Evolutionary conservation across 2,797 vertebrate genomes (phyloP).

Genomic region (Coregonus sp.): DNA sequence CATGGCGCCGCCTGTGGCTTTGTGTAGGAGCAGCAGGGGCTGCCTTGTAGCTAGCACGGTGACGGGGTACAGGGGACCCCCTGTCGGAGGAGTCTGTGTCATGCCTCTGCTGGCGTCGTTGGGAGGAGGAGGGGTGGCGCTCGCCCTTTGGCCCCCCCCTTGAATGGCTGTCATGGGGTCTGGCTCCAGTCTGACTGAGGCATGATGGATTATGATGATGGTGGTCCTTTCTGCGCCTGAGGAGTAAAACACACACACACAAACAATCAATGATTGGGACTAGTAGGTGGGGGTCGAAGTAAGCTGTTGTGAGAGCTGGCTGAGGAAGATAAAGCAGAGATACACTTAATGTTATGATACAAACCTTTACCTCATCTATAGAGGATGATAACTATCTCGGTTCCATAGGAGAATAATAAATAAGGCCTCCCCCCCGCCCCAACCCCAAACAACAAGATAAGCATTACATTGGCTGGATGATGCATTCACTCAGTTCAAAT

Average conservation of each 20-base stretch:
- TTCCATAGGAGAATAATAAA: neutral
- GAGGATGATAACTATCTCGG: neutral
- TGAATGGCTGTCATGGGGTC: constrained; percentile 78
- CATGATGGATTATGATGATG: constrained; percentile 81
- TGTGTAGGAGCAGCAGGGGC: constrained; percentile 67
- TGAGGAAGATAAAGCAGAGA: constrained; percentile 8
- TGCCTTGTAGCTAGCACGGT: constrained; percentile 67
- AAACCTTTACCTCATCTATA: neutral
- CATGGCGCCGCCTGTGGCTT: constrained; percentile 77
- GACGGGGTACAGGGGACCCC: constrained; percentile 68
- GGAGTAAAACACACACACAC: constrained; percentile 54
- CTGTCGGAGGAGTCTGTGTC: constrained; percentile 75
- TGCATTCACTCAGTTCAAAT: constrained; percentile 1
- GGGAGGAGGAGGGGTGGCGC: constrained; percentile 63
- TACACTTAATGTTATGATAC: neutral
- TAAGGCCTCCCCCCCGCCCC: neutral
- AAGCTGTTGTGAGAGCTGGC: constrained; percentile 31
- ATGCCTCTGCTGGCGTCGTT: constrained; percentile 65
- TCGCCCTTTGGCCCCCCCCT: constrained; percentile 73
- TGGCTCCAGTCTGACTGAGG: constrained; percentile 79
- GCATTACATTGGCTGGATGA: neutral
- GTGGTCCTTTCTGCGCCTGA: constrained; percentile 78
- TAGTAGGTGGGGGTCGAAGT: constrained; percentile 31
- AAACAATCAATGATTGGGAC: constrained; percentile 63
- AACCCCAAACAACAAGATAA: neutral